A percentile compares a stretch with the other conserved stretches of the same genome.
Conservation (phyloP, 2,113 vertebrate genomes). For the Elgaria multicarinata region DNA sequence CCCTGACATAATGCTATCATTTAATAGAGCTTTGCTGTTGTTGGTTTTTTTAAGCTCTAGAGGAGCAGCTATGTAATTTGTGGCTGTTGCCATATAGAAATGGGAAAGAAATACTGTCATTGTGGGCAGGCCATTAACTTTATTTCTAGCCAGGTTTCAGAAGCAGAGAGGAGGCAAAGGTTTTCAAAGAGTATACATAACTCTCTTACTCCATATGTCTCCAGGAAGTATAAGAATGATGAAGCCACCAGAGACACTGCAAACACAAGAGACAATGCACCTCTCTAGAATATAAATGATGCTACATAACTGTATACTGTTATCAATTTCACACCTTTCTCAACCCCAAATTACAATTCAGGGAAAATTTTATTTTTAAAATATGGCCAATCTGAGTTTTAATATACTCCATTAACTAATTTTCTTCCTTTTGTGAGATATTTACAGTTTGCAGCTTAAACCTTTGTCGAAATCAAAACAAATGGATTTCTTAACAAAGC, state of each 20-base stretch:
- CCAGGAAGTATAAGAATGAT: constrained; percentile 2
- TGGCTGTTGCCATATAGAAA: constrained; percentile 36
- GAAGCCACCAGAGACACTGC: not conserved
- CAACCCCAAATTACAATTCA: not conserved
- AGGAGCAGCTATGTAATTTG: constrained; percentile 39
- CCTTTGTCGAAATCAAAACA: constrained; percentile 52
- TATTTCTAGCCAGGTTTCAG: constrained; percentile 29
- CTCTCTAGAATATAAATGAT: constrained; percentile 4
- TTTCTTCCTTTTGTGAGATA: constrained; percentile 40
- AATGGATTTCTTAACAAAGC: constrained; percentile 57
- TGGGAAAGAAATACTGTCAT: constrained; percentile 21
- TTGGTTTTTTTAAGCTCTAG: constrained; percentile 32
- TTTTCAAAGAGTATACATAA: constrained; percentile 8
- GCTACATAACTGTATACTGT: not conserved
- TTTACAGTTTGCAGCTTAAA: constrained; percentile 49
- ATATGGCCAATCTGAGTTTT: constrained; percentile 24
- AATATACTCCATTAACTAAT: constrained; percentile 20
- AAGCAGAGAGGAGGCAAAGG: constrained; percentile 33
- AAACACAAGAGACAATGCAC: not conserved
- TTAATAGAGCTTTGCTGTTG: constrained; percentile 34
- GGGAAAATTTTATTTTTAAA: not conserved
- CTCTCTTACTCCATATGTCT: constrained; percentile 3
- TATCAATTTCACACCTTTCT: not conserved
- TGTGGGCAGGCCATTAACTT: constrained; percentile 40
- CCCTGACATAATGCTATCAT: not conserved